Conservation (phyloP, 2,113 vertebrate species). For the Nothoprocta pentlandii region DNA sequence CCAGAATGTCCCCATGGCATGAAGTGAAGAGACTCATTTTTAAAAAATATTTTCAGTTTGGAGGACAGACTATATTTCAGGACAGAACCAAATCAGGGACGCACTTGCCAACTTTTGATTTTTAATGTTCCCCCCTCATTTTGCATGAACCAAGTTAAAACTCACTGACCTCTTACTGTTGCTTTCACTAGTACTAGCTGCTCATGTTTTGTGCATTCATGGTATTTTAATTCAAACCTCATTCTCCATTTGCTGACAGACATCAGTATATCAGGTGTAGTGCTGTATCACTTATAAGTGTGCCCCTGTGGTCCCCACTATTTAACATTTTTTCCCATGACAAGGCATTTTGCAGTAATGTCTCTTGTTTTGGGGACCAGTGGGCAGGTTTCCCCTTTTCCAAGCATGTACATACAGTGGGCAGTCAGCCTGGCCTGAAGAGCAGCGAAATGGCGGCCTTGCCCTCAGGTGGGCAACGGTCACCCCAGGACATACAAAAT, state of each 20-base stretch:
- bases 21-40: no score
- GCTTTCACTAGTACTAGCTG: not conserved
- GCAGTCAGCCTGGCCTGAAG: not conserved
- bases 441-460: no score
- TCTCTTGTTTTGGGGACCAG: not conserved
- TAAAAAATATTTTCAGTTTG: accelerated
- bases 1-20: no score
- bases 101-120: not conserved
- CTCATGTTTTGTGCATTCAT: not conserved
- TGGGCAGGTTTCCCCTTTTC: not conserved
- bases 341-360: not conserved
- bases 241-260: not conserved
- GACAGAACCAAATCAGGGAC: not conserved
- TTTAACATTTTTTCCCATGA: not conserved
- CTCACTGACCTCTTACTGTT: not conserved
- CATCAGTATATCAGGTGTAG: not conserved
- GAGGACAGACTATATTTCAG: not conserved
- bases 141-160: not conserved
- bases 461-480: no score
- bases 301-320: no score
- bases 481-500: no score
- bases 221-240: not conserved
- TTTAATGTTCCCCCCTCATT: not conserved
- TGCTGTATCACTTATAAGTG: not conserved
- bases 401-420: not conserved